phyloP scores from a whole-genome alignment of 2,113 vertebrate species.

The Rhipidura dahli region DNA sequence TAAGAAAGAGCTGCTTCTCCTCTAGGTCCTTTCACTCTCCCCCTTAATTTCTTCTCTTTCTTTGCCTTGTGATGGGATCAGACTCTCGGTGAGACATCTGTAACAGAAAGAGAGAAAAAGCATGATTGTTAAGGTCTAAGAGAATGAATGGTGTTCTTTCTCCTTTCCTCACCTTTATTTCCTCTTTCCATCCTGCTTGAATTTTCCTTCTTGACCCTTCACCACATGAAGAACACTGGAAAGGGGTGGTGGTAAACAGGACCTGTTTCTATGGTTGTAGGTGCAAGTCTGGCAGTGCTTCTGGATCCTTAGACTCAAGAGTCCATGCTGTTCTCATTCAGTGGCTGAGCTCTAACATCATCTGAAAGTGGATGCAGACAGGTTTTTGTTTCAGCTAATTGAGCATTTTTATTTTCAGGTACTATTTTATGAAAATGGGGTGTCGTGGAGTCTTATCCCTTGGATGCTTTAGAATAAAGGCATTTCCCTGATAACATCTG shows the following conservation, averaged over 20 bases:
- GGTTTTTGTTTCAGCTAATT: neutral
- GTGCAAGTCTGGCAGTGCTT: neutral
- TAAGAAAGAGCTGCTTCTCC: neutral
- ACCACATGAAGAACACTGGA: neutral
- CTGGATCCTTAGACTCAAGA: neutral
- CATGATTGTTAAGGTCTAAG: neutral
- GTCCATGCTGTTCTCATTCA: neutral
- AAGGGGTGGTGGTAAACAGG: neutral
- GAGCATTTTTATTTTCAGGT: neutral
- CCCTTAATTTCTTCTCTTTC: neutral
- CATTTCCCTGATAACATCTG: neutral
- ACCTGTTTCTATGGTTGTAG: neutral
- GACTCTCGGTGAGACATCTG: rapidly evolving
- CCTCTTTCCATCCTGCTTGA: neutral
- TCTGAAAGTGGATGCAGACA: neutral
- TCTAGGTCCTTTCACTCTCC: neutral
- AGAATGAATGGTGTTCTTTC: neutral
- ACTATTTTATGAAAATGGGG: neutral
- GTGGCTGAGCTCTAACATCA: neutral
- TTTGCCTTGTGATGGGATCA: neutral
- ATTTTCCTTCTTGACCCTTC: neutral
- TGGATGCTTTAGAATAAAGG: neutral
- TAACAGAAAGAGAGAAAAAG: neutral
- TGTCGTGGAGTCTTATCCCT: neutral
- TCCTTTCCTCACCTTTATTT: neutral